A percentile compares a stretch with the other conserved stretches of the same genome.
Evolutionary conservation across 2,113 vertebrate genomes (phyloP).

Genomic region (Heptranchias perlo): DNA sequence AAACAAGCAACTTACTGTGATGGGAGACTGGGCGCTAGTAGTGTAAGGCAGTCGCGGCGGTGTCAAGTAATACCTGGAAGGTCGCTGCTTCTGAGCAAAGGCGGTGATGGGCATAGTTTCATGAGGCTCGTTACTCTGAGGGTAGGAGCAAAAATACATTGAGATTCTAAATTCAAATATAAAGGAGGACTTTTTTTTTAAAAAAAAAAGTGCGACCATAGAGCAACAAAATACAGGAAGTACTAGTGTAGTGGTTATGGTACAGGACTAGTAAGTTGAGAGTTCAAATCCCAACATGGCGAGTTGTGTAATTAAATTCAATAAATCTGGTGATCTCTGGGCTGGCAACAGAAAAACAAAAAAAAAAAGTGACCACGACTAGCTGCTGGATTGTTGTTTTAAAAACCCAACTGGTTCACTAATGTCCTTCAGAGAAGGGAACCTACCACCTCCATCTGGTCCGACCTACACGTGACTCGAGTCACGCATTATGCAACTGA

Average conservation of each 20-base stretch:
- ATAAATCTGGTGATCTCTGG: neutral
- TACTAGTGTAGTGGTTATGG: neutral
- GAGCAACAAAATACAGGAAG: neutral
- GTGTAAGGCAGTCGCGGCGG: conserved; percentile 78
- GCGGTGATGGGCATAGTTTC: conserved; percentile 98
- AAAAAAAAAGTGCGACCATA: neutral
- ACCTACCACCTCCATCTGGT: neutral
- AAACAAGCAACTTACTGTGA: conserved; percentile 62
- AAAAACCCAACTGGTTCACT: neutral
- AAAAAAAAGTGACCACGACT: neutral
- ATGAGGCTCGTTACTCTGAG: conserved; percentile 90
- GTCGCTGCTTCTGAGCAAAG: conserved; percentile 92
- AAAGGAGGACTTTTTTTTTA: neutral
- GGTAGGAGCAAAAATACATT: conserved; percentile 39
- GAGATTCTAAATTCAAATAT: neutral
- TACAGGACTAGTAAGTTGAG: neutral
- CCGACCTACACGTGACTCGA: neutral
- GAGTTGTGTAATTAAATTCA: neutral
- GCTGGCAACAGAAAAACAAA: neutral
- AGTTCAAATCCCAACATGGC: neutral
- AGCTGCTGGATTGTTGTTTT: neutral
- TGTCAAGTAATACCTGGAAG: conserved; percentile 81
- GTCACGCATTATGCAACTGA: neutral
- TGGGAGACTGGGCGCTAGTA: conserved; percentile 73
- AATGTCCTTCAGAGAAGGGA: neutral